These are phyloP conservation scores for Mirza zaza DNA, from an alignment of 2,113 vertebrate species.

Conservation along the genomic window DNA sequence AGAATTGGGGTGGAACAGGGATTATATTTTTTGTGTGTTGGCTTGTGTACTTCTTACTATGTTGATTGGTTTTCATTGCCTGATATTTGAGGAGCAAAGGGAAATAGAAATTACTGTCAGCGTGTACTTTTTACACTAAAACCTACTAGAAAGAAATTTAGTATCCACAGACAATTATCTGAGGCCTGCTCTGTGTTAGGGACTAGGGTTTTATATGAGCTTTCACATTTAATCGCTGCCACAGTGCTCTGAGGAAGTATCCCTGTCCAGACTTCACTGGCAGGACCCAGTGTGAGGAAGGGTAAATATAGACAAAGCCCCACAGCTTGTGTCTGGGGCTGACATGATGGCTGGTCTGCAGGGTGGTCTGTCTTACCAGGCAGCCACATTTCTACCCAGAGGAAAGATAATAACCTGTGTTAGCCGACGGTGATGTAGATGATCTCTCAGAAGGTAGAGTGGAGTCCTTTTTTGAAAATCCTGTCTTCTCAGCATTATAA, in stretches of 20 bases:
- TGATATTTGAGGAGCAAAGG: not conserved
- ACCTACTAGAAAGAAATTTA: not conserved
- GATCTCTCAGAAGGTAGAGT: not conserved
- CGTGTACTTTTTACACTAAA: not conserved
- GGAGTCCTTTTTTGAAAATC: not conserved
- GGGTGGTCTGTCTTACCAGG: not conserved
- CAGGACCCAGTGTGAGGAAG: accelerated
- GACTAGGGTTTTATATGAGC: accelerated
- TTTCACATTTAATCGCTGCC: not conserved
- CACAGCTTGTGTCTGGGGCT: accelerated
- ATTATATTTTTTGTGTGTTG: not conserved
- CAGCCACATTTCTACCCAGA: not conserved
- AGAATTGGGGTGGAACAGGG: not conserved
- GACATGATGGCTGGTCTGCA: not conserved
- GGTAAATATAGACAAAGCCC: not conserved
- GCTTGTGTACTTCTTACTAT: not conserved
- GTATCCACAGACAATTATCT: not conserved
- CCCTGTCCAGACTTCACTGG: accelerated
- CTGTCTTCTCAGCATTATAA: not conserved
- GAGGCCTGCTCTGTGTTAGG: not conserved
- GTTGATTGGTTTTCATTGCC: not conserved
- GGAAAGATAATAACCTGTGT: not conserved
- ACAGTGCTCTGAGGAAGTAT: not conserved
- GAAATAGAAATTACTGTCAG: not conserved
- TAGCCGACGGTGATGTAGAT: too few species aligned